These are phyloP conservation scores for Polydrusus cervinus DNA, from an alignment of 2,888 invertebrate species.

Conservation along the genomic window DNA sequence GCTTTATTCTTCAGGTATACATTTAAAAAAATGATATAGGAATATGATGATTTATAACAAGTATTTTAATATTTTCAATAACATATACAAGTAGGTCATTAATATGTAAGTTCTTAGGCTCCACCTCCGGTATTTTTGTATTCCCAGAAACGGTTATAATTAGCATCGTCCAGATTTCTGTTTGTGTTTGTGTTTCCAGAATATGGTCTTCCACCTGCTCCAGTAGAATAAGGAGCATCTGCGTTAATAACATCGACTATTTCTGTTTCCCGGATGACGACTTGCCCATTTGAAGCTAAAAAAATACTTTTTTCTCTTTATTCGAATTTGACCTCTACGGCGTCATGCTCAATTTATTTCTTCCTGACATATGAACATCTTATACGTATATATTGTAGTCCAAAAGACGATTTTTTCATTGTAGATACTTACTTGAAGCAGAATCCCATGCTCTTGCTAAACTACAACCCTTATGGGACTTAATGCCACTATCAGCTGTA, in stretches of 20 bases:
- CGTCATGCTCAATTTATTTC: too few species aligned
- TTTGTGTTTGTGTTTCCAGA: constrained; percentile 13
- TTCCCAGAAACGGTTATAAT: constrained; percentile 40
- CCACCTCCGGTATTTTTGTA: constrained; percentile 35
- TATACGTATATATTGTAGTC: too few species aligned
- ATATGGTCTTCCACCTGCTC: constrained; percentile 29
- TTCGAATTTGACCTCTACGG: too few species aligned
- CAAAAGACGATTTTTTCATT: too few species aligned
- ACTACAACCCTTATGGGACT: constrained; percentile 5
- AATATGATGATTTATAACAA: too few species aligned
- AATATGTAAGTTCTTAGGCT: constrained; percentile 5
- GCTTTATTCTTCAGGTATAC: too few species aligned
- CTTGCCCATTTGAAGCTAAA: constrained; percentile 33
- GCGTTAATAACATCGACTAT: constrained; percentile 29
- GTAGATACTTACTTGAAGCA: constrained; percentile 5
- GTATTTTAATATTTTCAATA: too few species aligned
- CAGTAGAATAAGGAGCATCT: constrained; percentile 21
- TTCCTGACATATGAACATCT: too few species aligned
- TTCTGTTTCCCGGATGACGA: constrained; percentile 31
- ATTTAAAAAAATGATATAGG: too few species aligned
- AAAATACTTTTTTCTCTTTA: neutral
- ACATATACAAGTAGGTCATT: too few species aligned
- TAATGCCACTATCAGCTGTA: constrained; percentile 12
- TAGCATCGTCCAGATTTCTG: constrained; percentile 33
- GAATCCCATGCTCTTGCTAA: constrained; percentile 39